Base-by-base conservation (phyloP, 2,797 vertebrate genomes). In the Melanotaenia trifasciata region DNA sequence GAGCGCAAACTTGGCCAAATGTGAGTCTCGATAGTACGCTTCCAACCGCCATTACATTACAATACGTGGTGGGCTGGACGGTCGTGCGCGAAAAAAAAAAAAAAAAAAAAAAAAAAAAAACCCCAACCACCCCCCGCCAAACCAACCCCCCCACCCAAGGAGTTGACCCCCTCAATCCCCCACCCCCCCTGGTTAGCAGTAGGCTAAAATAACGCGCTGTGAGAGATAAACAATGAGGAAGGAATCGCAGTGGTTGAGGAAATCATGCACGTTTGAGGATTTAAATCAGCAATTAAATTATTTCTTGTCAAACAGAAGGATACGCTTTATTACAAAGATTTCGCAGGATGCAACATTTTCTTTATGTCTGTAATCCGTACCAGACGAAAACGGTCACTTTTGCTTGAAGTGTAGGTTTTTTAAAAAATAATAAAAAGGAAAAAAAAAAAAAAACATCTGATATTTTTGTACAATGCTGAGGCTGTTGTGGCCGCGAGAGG, bases 21-120 rank as follows among this genome's bases (percentile, higher is more conserved):
- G 84, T 91, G 32, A 92, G 92, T 91, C 88, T 92, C 83, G 36
- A 79, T 89, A 58, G 80, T 89, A 58, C 79, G 78, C 89, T 89
- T 91, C 89, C 93, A 90, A 94, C 94, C 94, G 94, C 94, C 94
- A 95, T 95, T 94, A 95, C 94, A 92, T 93, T 92, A 93, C 90
- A 91, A 87, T 94, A 84, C 85, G 84, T 61, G 84, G 87, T 88
- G 80, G 90, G 88, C 78, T 84, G 89, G 89, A 90, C 78, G 72
- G 76, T 51, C 65, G 84, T 84, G 84, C 69, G 75, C 70, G 68
- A 45, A 28, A 28, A 28, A 28, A 28, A n/a, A n/a, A n/a, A n/a
- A n/a, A n/a, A n/a, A 64, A 58, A 40, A 38, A 79, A 64, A 2
- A 64, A 58, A 40, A 38, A 79, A 64, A 2, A 16, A 58, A n/a